Base-by-base conservation (phyloP, 2,113 vertebrate species). In the Trachemys scripta region DNA sequence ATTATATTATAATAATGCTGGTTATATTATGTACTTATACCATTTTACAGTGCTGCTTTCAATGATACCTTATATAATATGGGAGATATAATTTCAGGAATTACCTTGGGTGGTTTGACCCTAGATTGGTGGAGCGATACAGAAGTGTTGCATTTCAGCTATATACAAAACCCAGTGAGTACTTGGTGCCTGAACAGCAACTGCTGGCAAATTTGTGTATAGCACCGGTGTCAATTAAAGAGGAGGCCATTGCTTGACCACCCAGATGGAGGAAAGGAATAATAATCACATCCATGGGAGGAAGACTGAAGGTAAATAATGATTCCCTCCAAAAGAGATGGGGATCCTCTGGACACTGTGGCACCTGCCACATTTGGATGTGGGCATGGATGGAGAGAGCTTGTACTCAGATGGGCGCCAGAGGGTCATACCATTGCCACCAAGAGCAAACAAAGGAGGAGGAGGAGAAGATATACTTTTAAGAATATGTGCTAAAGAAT, bases 401-500 rank as follows among this genome's bases (percentile, higher is more conserved):
- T 80, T 93, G 53, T 0, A 89, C 45, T 2, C 24, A 14, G 35
- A 11, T 84, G 47, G 80, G 49, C 24, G 24, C 51, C 89, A 35
- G 24, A 31, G 90, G 3, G 3, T 65, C 6, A 86, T 86, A 59
- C 3, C 49, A 57, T 2, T 31, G 29, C 45, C 91, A 82, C 54
- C 59, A 95, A 82, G 54, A 94, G 75, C 79, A 92, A 94, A 83
- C 84, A 51, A 82, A 3, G 75, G 22, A 76, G 62, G 29, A 89
- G 16, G 51, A 85, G 79, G 51, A 24, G 76, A 4, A 80, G 56
- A 31, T 90, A n/a, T 96, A 3, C 45, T 5, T 51, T 88, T 84
- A 92, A 86, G 19, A 0, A 0, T 57, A 11, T 10, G 19, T 76
- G 82, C 29, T 80, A 83, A 50, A 89, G 25, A 93, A 5, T 5